Conservation (phyloP, 2,888 invertebrate genomes). For the Parnassius apollo region DNA sequence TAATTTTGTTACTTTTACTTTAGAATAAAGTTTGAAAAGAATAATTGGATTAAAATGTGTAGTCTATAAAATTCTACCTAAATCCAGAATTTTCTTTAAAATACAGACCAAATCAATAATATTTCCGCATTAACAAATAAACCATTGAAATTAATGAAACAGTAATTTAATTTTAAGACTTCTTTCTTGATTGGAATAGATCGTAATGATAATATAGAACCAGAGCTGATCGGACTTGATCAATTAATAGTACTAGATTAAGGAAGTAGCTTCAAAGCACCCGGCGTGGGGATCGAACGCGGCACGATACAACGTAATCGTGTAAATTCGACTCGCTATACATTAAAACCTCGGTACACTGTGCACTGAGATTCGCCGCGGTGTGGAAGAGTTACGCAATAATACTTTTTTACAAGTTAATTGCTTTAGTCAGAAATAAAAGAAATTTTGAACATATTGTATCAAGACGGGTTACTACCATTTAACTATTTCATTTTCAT, state of each 20-base stretch:
- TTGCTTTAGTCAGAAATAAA: background rate
- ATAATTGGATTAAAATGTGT: too few relatives aligned
- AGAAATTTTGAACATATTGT: background rate
- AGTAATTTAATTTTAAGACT: background rate
- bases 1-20: too few relatives aligned
- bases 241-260: conserved; percentile 6
- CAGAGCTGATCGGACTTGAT: background rate
- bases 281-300: conserved; percentile 2
- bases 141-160: too few relatives aligned
- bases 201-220: background rate
- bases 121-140: too few relatives aligned
- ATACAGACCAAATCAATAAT: too few relatives aligned
- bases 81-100: too few relatives aligned
- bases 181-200: background rate
- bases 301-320: background rate
- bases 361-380: conserved; percentile 10
- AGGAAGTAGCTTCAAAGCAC: background rate
- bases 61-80: too few relatives aligned
- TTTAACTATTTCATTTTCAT: too few relatives aligned
- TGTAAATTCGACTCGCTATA: conserved; percentile 8
- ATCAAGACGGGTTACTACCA: too few relatives aligned
- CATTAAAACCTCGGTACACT: conserved; percentile 5
- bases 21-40: too few relatives aligned
- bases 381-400: conserved; percentile 11
- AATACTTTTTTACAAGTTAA: background rate